Conservation (phyloP, 2,113 vertebrate genomes). For the Paedocypris sp. region DNA sequence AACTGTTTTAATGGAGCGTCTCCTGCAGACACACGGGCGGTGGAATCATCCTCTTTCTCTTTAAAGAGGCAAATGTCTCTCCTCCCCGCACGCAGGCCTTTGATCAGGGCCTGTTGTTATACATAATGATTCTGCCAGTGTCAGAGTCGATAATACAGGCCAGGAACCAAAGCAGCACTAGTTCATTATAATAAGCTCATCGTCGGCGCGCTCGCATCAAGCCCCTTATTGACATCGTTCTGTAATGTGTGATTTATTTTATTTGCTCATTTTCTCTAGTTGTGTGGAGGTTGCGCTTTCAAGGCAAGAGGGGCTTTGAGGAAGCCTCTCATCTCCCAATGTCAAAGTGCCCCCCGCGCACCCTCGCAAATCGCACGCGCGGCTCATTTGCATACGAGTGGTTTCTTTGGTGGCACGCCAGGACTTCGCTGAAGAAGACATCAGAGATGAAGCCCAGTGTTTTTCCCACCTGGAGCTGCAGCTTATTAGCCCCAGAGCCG, state of each 20-base stretch:
- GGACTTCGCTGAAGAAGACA: slow-evolving; percentile 50
- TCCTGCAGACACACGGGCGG: slow-evolving; percentile 21
- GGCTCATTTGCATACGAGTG: slow-evolving; percentile 56
- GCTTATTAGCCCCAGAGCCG: slow-evolving; percentile 28
- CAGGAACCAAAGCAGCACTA: slow-evolving; percentile 4
- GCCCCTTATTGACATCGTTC: neutral
- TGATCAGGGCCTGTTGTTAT: slow-evolving; percentile 32
- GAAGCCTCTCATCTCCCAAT: slow-evolving; percentile 12
- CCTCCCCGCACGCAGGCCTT: slow-evolving; percentile 11
- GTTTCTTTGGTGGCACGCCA: slow-evolving; percentile 51
- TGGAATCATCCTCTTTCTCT: slow-evolving; percentile 10
- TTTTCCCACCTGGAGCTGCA: slow-evolving; percentile 52
- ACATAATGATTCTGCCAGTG: slow-evolving; percentile 32
- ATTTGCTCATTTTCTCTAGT: slow-evolving; percentile 13
- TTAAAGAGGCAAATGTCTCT: slow-evolving; percentile 24
- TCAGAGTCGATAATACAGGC: slow-evolving; percentile 24
- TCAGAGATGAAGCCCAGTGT: slow-evolving; percentile 29
- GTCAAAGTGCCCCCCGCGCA: neutral
- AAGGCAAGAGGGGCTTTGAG: slow-evolving; percentile 2
- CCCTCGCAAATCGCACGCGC: neutral
- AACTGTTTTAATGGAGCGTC: slow-evolving; percentile 15
- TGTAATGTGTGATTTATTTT: slow-evolving; percentile 21
- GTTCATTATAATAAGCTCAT: slow-evolving; percentile 13
- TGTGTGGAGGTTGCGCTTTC: neutral
- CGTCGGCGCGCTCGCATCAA: neutral